Conservation (phyloP, 2,113 vertebrate species). For the Propithecus coquereli region DNA sequence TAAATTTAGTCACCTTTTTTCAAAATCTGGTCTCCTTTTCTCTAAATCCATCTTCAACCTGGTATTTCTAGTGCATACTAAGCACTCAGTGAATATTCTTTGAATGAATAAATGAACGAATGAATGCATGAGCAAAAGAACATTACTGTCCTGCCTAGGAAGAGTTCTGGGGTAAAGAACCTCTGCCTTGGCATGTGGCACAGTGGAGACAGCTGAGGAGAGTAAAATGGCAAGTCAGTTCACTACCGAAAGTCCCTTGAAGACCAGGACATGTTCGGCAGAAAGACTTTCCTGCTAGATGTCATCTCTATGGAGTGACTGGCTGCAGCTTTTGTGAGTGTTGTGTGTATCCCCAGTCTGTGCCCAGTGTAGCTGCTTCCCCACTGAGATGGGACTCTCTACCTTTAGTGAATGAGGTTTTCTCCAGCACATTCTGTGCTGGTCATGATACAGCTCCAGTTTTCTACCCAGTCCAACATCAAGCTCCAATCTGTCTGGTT, state of each 20-base stretch:
- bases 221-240: not conserved
- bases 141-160: rapidly evolving
- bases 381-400: not conserved
- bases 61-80: not conserved
- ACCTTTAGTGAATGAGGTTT: not conserved
- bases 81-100: not conserved
- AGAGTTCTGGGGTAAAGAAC: too few species aligned
- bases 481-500: not conserved
- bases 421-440: not conserved
- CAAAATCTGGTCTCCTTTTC: not conserved
- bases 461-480: not conserved
- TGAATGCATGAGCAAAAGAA: not conserved
- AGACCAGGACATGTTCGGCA: not conserved
- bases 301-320: not conserved
- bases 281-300: not conserved
- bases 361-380: not conserved
- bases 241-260: not conserved
- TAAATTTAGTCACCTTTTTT: not conserved
- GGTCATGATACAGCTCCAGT: not conserved
- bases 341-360: rapidly evolving
- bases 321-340: not conserved
- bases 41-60: not conserved
- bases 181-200: too few species aligned
- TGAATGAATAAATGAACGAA: not conserved
- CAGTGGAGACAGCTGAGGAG: not conserved